Base-by-base conservation (phyloP, 2,113 vertebrate species). In the Acrocephalus arundinaceus region DNA sequence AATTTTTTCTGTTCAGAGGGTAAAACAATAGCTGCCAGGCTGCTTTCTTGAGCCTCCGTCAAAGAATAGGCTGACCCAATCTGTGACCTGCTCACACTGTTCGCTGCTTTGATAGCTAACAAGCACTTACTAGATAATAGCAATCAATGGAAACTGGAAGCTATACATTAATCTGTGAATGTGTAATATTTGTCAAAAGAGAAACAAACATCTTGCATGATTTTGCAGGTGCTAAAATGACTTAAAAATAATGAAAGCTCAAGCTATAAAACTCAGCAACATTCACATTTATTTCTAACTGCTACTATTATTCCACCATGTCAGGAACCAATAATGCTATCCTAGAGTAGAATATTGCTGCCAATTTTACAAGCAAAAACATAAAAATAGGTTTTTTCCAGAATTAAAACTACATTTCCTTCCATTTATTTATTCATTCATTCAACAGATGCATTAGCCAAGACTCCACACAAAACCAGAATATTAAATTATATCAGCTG, bases 361-460 rank as follows among this genome's bases (percentile, higher is more conserved):
- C 93, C 94, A 97, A 91, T 87, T 96, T 92, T 80, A 94, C 67
- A 90, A 90, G 48, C 17, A 89, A 93, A 81, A 86, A 68, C 93
- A 95, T 68, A 93, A 91, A 96, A 97, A 95, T 68, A 75, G 61
- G 52, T 87, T 96, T 92, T 92, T 91, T 41, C 54, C 83, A 95
- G 83, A 94, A 94, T 87, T 96, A 96, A 96, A 95, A 96, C 79
- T 76, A 83, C 94, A 90, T 94, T 96, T 92, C 94, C 94, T 96
- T 85, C 74, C 67, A 96, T 94, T 96, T 96, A 91, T 92, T 93
- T 90, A 94, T 95, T 94, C 93, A 95, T 95, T 96, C 92, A 93
- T 94, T 89, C 86, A 94, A 92, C 89, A 89, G 90, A 95, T 81
- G 80, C 81, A 96, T 93, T 95, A 92, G 76, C 87, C 93, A 95